Conservation (phyloP, 1,140 invertebrate genomes). For the Brachionus rubens region DNA sequence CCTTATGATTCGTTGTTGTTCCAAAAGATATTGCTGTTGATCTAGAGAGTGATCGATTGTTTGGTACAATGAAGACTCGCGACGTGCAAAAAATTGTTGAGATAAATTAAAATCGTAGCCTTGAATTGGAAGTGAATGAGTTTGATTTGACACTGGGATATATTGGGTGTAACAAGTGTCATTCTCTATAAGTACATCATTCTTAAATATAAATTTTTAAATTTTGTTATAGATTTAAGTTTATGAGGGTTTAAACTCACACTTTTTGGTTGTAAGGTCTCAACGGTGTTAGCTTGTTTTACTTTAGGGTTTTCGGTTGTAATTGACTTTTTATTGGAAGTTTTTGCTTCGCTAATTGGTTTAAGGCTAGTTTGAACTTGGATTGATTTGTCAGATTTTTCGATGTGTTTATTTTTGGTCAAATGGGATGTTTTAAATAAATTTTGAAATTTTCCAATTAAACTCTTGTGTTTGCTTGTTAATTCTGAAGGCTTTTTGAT, state of each 20-base stretch:
- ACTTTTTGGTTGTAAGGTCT: too few relatives aligned
- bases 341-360: background rate
- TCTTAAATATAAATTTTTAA: background rate
- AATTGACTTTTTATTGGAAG: background rate
- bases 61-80: slow-evolving; percentile 35
- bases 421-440: slow-evolving; percentile 11
- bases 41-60: background rate
- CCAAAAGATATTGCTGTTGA: background rate
- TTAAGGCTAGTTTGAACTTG: background rate
- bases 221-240: too few relatives aligned
- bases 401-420: background rate
- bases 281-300: too few relatives aligned
- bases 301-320: too few relatives aligned
- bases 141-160: background rate
- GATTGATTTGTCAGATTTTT: background rate
- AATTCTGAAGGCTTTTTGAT: slow-evolving; percentile 4
- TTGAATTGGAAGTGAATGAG: background rate
- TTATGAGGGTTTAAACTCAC: too few relatives aligned
- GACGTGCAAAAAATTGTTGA: slow-evolving; percentile 33
- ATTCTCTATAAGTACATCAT: slow-evolving; percentile 37
- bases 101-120: too few relatives aligned
- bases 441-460: slow-evolving; percentile 43
- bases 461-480: slow-evolving; percentile 5
- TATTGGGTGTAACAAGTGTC: slow-evolving; percentile 31
- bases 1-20: slow-evolving; percentile 13